phyloP scores from a whole-genome alignment of 2,888 invertebrate genomes.

The Noctua comes region DNA sequence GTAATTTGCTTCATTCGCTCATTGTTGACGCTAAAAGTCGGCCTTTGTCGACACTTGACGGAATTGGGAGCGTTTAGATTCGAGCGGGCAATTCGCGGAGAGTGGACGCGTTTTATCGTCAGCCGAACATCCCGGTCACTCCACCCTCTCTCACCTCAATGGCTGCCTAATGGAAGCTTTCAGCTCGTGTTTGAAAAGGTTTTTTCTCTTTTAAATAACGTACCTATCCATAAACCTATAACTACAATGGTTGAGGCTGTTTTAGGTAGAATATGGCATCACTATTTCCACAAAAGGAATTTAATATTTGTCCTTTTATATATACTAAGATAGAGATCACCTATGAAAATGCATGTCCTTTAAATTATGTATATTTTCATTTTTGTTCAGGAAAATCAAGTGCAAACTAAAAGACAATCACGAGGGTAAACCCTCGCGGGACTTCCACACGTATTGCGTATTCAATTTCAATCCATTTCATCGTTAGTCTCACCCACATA shows the following conservation, averaged over 20 bases:
- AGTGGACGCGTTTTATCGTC: slow-evolving; percentile 83
- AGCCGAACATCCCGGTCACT: slow-evolving; percentile 70
- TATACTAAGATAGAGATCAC: neutral
- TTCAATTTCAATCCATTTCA: slow-evolving; percentile 13
- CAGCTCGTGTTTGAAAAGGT: slow-evolving; percentile 74
- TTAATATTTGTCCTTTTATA: neutral
- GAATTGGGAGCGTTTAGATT: slow-evolving; percentile 90
- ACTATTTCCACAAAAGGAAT: neutral
- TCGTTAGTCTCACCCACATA: neutral
- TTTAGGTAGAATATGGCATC: slow-evolving; percentile 12
- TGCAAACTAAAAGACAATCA: neutral
- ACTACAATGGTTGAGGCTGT: slow-evolving; percentile 7
- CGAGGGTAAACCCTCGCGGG: too few relatives aligned
- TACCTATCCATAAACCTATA: slow-evolving; percentile 40
- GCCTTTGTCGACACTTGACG: slow-evolving; percentile 88
- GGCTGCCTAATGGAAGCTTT: slow-evolving; percentile 78
- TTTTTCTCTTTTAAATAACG: slow-evolving; percentile 70
- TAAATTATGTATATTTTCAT: neutral
- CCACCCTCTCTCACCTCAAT: slow-evolving; percentile 78
- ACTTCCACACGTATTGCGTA: neutral
- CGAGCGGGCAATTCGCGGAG: slow-evolving; percentile 86
- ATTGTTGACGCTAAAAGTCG: slow-evolving; percentile 89
- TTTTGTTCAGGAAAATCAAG: neutral
- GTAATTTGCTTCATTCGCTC: slow-evolving; percentile 89
- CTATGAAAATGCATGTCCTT: neutral